Conservation (phyloP, 2,113 vertebrate genomes). For the Etia nguti region DNA sequence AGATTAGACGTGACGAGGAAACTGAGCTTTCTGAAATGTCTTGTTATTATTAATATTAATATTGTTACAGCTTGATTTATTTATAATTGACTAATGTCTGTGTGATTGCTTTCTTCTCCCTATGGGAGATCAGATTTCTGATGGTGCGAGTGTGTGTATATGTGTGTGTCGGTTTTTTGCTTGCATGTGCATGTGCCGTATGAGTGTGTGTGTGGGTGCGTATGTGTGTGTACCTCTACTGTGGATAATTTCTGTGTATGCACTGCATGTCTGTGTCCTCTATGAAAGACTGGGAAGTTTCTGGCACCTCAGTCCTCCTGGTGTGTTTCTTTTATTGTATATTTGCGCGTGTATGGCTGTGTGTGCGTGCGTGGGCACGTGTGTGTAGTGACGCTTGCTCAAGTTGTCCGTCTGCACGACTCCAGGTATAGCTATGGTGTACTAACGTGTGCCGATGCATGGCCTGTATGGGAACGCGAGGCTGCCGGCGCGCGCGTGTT, state of each 20-base stretch:
- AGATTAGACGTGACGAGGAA: constrained; percentile 43
- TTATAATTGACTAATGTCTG: constrained; percentile 64
- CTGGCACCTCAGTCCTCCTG: not conserved
- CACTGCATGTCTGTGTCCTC: constrained; percentile 74
- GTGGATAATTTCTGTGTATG: constrained; percentile 58
- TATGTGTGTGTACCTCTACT: constrained; percentile 2
- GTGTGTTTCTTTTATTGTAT: constrained; percentile 27
- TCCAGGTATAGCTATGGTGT: constrained; percentile 65
- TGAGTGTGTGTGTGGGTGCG: not conserved
- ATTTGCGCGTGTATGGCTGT: not conserved
- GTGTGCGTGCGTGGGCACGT: not conserved
- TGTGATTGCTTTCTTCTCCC: constrained; percentile 76
- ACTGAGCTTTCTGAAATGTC: constrained; percentile 62
- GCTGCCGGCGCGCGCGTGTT: not conserved
- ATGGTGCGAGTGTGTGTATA: constrained; percentile 6
- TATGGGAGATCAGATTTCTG: constrained; percentile 73
- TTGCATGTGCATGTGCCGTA: constrained; percentile 61
- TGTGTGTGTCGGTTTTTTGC: constrained; percentile 16
- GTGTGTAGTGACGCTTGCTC: constrained; percentile 49
- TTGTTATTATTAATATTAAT: constrained; percentile 57
- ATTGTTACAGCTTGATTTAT: constrained; percentile 65
- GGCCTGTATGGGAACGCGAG: constrained; percentile 57
- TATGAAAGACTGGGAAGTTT: constrained; percentile 16
- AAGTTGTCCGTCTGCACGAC: constrained; percentile 71
- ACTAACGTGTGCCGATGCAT: constrained; percentile 80